Conservation (phyloP, 2,797 vertebrate genomes). For the Sebastes aleutianus region DNA sequence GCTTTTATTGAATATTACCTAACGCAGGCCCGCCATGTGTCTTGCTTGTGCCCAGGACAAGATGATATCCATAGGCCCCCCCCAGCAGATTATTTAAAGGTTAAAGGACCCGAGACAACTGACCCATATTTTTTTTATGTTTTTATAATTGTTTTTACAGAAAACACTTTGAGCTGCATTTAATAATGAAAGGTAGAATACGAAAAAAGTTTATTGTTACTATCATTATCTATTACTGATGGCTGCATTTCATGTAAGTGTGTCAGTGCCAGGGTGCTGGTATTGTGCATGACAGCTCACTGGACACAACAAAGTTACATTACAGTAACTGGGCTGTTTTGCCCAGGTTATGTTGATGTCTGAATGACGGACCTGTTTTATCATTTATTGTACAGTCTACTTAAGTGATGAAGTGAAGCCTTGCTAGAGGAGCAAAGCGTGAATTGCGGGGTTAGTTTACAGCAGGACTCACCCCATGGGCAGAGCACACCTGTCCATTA, state of each 20-base stretch:
- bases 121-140: neutral
- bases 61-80: too few species aligned
- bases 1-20: neutral
- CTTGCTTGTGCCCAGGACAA: too few species aligned
- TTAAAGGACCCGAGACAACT: too few species aligned
- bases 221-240: neutral
- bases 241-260: neutral
- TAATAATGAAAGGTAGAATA: neutral
- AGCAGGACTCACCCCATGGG: constrained; percentile 92
- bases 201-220: neutral
- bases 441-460: neutral
- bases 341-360: neutral
- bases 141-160: neutral
- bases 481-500: constrained; percentile 94
- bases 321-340: neutral
- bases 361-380: neutral
- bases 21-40: too few species aligned
- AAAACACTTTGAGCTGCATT: neutral
- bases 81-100: too few species aligned
- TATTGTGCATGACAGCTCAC: neutral
- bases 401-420: neutral
- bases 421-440: neutral
- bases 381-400: neutral
- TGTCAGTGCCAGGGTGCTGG: neutral
- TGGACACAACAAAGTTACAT: neutral